phyloP scores from a whole-genome alignment of 2,888 invertebrate genomes.

The Amblyjoppa proteus region DNA sequence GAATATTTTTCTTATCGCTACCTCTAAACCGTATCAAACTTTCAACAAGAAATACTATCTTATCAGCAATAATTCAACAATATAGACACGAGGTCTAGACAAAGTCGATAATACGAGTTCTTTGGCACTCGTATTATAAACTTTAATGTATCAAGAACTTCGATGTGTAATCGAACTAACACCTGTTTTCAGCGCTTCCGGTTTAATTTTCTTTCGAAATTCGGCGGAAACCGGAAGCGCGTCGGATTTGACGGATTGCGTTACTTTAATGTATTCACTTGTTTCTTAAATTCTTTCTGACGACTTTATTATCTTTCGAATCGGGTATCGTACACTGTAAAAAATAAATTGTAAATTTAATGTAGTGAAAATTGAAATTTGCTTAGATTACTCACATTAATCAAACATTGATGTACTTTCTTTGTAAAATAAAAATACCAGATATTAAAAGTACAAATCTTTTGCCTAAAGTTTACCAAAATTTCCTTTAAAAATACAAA shows the following conservation, averaged over 20 bases:
- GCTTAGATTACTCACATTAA: too few relatives aligned
- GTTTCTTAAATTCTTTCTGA: neutral
- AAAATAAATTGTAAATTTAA: too few relatives aligned
- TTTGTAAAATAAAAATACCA: too few relatives aligned
- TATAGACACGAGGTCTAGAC: neutral
- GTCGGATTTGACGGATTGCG: too few relatives aligned
- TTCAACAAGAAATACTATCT: neutral
- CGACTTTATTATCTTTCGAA: too few relatives aligned
- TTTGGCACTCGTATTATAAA: neutral
- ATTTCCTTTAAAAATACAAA: too few relatives aligned
- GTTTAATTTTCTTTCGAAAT: neutral
- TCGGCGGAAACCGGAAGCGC: neutral
- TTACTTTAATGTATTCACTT: neutral
- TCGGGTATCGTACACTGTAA: too few relatives aligned
- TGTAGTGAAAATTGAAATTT: too few relatives aligned
- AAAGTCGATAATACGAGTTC: neutral
- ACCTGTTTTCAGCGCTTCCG: neutral
- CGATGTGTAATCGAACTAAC: neutral
- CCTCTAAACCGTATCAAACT: neutral
- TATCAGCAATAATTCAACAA: neutral
- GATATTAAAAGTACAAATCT: too few relatives aligned
- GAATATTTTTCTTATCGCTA: conserved; percentile 19
- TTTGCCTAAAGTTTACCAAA: too few relatives aligned
- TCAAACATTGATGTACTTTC: too few relatives aligned
- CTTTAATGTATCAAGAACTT: neutral